Percentiles rank a stretch among this genome's conserved stretches.
phyloP scores from a whole-genome alignment of 2,113 vertebrate genomes.

The Dendrocopos noguchii region DNA sequence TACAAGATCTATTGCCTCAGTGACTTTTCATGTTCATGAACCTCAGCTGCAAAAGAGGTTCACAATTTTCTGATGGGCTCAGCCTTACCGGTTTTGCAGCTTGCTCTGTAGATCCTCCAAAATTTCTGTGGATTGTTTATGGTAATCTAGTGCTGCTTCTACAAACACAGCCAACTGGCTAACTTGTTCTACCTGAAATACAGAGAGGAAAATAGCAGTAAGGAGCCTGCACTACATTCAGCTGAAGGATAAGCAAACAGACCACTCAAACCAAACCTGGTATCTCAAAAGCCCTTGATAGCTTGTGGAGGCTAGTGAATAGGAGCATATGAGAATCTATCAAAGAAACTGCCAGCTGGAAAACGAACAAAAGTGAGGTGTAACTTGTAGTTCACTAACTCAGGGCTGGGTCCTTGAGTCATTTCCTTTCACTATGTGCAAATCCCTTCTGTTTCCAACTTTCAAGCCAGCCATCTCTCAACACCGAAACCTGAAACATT shows the following conservation, averaged over 20 bases:
- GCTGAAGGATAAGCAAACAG: slow-evolving; percentile 7
- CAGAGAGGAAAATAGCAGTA: background rate
- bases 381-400: slow-evolving; percentile 29
- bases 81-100: slow-evolving; percentile 84
- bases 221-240: background rate
- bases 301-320: background rate
- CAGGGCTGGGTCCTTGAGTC: slow-evolving; percentile 35
- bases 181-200: slow-evolving; percentile 90
- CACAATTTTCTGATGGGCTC: background rate
- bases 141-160: slow-evolving; percentile 88
- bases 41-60: background rate
- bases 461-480: slow-evolving; percentile 55
- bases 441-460: slow-evolving; percentile 50
- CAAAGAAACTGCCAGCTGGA: slow-evolving; percentile 38
- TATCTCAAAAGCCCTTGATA: background rate
- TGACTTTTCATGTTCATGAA: background rate
- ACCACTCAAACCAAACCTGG: slow-evolving; percentile 18
- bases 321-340: background rate
- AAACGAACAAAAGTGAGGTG: slow-evolving; percentile 42
- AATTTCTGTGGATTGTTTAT: slow-evolving; percentile 85
- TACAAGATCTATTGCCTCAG: background rate
- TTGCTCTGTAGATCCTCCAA: slow-evolving; percentile 86
- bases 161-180: slow-evolving; percentile 88
- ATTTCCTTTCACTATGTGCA: slow-evolving; percentile 56
- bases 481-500: background rate